phyloP scores from a whole-genome alignment of 2,113 vertebrate species.

The Heteronetta atricapilla region DNA sequence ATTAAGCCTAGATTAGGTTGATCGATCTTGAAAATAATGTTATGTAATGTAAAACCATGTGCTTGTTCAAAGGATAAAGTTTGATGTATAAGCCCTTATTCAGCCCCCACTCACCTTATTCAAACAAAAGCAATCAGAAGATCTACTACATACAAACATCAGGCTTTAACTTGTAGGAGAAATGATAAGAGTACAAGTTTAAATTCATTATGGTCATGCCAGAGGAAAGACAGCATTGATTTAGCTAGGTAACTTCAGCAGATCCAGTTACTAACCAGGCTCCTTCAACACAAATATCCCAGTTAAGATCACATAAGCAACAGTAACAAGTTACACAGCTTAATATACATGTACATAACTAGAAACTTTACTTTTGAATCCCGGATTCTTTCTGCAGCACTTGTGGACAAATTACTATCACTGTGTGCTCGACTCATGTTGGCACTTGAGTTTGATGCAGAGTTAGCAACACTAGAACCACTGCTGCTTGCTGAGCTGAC shows the following conservation, averaged over 20 bases:
- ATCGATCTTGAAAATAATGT: background rate
- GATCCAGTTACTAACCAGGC: background rate
- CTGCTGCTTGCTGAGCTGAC: constrained; percentile 94
- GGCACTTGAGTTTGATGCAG: constrained; percentile 89
- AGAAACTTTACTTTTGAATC: constrained; percentile 92
- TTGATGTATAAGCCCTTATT: background rate
- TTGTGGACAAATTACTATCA: constrained; percentile 92
- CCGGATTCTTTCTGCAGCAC: constrained; percentile 94
- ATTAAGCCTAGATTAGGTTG: background rate
- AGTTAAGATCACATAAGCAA: background rate
- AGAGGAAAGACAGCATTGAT: background rate
- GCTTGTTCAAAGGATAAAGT: background rate
- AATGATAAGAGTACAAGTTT: background rate
- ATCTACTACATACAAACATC: background rate
- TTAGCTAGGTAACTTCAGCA: background rate
- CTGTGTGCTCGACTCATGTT: constrained; percentile 97
- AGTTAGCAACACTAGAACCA: constrained; percentile 84
- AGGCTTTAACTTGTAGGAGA: background rate
- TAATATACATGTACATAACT: background rate
- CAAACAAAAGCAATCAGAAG: background rate
- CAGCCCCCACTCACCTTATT: background rate
- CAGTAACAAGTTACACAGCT: background rate
- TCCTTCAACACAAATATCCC: background rate
- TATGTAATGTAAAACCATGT: background rate
- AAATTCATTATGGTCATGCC: background rate